Conservation (phyloP, 2,113 vertebrate species). For the Mugil cephalus region DNA sequence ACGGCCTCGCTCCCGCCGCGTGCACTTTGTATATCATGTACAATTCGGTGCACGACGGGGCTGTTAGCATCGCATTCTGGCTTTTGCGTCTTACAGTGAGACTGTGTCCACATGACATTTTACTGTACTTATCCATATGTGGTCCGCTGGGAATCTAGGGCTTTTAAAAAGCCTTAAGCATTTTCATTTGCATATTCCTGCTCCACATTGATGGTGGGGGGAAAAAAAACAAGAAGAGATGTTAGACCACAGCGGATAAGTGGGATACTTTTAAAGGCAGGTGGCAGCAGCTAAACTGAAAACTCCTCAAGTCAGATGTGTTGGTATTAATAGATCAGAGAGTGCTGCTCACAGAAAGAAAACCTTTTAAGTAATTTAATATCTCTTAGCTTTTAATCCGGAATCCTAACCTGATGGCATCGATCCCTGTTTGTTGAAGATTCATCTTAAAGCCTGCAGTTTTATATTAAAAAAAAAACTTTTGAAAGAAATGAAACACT, state of each 20-base stretch:
- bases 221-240: constrained; percentile 17
- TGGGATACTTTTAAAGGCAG: constrained; percentile 19
- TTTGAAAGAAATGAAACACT: too few species aligned
- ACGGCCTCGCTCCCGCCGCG: background rate
- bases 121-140: background rate
- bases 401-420: too few species aligned
- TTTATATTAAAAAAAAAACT: too few species aligned
- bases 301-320: constrained; percentile 26
- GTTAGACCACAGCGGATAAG: constrained; percentile 5
- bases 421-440: too few species aligned
- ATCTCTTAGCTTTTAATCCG: too few species aligned
- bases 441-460: too few species aligned
- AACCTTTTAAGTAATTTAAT: too few species aligned
- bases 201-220: background rate
- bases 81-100: background rate
- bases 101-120: background rate
- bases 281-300: constrained; percentile 14
- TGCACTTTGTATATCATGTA: background rate
- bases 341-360: too few species aligned
- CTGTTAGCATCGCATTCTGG: constrained; percentile 3
- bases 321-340: constrained; percentile 55
- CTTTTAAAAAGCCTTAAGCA: constrained; percentile 5
- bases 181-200: constrained; percentile 4
- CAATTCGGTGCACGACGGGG: background rate
- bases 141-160: constrained; percentile 8